These are phyloP conservation scores for Psettodes erumei DNA, from an alignment of 2,113 vertebrate species.

Conservation along the genomic window DNA sequence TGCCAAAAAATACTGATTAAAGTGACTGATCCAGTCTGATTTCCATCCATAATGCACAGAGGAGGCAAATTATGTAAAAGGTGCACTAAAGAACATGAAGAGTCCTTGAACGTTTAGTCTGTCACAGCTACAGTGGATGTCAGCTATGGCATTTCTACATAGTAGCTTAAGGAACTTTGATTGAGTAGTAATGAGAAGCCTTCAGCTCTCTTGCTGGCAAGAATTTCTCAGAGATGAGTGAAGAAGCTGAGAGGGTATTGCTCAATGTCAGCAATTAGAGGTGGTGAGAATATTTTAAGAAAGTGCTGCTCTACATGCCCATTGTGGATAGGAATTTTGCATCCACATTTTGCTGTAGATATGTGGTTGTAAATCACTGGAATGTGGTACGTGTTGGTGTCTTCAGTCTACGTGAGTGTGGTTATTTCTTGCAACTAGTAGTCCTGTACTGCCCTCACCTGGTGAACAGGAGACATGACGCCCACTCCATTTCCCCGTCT, in stretches of 20 bases:
- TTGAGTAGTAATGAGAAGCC: not conserved
- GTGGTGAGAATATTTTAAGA: slow-evolving; percentile 10
- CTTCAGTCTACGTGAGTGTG: not conserved
- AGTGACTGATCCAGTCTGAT: not conserved
- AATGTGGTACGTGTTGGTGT: not conserved
- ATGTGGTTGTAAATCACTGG: not conserved
- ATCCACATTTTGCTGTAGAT: not conserved
- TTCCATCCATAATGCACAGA: not conserved
- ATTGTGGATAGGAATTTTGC: not conserved
- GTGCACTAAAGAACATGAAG: not conserved
- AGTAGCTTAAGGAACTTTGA: not conserved
- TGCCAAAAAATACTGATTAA: not conserved
- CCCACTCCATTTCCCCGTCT: slow-evolving; percentile 98
- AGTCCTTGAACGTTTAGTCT: not conserved
- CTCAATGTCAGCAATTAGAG: slow-evolving; percentile 12
- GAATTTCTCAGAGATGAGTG: not conserved
- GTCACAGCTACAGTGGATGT: not conserved
- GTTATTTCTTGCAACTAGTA: not conserved
- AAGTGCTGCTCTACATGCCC: not conserved
- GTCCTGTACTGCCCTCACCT: slow-evolving; percentile 86
- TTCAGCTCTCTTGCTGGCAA: not conserved
- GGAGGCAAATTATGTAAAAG: not conserved
- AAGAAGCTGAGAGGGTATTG: slow-evolving; percentile 2
- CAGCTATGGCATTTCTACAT: not conserved
- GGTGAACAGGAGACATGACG: slow-evolving; percentile 94